phyloP scores from a whole-genome alignment of 2,113 vertebrate genomes.

The Centropus unirufus region DNA sequence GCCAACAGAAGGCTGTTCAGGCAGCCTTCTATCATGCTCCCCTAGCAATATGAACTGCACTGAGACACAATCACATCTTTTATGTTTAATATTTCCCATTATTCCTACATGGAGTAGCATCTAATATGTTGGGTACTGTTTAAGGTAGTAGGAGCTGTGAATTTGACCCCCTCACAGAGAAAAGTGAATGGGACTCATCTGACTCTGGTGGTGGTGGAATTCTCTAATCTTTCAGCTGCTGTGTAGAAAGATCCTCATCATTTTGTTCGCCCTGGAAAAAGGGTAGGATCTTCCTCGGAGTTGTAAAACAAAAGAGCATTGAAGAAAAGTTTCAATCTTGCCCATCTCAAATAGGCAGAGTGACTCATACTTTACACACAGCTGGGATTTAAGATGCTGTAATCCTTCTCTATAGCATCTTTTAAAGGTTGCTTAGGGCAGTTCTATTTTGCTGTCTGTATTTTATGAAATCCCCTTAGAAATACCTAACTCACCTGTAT shows the following conservation, averaged over 20 bases:
- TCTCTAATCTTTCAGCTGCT: neutral
- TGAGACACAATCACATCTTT: neutral
- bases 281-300: neutral
- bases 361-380: neutral
- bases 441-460: neutral
- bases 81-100: neutral
- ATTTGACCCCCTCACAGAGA: fast-evolving
- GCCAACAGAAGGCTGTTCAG: neutral
- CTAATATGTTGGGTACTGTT: neutral
- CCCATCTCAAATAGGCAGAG: neutral
- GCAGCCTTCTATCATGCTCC: neutral
- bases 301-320: neutral
- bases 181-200: neutral
- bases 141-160: neutral
- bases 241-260: neutral
- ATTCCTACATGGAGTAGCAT: fast-evolving
- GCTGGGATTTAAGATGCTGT: neutral
- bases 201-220: fast-evolving
- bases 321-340: neutral
- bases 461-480: neutral
- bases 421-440: neutral
- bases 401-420: neutral
- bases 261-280: neutral
- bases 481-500: fast-evolving
- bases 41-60: neutral